phyloP scores from a whole-genome alignment of 2,113 vertebrate species.

The Hyla sarda region DNA sequence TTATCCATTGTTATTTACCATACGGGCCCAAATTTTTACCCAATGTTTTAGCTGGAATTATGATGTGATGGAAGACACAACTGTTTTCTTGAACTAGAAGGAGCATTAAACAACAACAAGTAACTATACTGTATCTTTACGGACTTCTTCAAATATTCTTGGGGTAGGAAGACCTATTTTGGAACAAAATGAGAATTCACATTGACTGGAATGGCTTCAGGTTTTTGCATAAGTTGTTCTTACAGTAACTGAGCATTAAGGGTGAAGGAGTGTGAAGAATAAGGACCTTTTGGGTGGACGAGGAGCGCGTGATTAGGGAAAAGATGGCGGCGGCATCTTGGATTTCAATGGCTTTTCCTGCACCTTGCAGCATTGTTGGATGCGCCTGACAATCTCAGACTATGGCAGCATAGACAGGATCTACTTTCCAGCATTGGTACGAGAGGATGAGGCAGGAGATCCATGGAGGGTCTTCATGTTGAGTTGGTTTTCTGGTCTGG shows the following conservation, averaged over 20 bases:
- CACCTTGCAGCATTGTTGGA: background rate
- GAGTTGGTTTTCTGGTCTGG: too few relatives aligned
- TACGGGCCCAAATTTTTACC: too few relatives aligned
- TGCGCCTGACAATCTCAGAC: background rate
- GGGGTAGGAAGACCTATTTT: background rate
- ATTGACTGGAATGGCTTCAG: constrained; percentile 25
- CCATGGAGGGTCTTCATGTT: too few relatives aligned
- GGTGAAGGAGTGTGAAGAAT: background rate
- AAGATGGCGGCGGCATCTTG: background rate
- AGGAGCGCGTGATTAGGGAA: too few relatives aligned
- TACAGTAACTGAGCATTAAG: background rate
- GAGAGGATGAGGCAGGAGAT: background rate
- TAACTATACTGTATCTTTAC: background rate
- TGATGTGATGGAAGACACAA: background rate
- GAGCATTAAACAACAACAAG: background rate
- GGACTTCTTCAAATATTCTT: background rate
- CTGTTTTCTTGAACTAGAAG: background rate
- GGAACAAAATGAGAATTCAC: background rate
- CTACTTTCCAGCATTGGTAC: background rate
- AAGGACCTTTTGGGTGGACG: background rate
- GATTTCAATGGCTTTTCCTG: background rate
- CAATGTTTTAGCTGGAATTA: too few relatives aligned
- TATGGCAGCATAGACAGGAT: constrained; percentile 48
- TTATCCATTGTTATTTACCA: too few relatives aligned
- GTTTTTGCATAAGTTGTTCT: constrained; percentile 18